phyloP scores from a whole-genome alignment of 2,113 vertebrate species.

The Hippocampus zosterae region DNA sequence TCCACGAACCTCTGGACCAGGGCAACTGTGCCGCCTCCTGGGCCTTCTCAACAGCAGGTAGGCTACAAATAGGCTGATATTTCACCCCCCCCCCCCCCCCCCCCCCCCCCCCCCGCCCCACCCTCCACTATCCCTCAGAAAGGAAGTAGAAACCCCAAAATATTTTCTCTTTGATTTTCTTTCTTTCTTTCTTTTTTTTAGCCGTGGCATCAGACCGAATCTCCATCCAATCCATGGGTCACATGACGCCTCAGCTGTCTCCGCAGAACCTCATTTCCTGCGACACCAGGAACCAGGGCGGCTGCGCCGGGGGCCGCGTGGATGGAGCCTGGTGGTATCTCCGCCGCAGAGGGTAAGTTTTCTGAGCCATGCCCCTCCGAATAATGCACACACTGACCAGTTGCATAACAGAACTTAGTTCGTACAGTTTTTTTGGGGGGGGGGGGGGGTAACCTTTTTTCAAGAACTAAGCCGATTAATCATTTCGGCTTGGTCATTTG shows the following conservation, averaged over 20 bases:
- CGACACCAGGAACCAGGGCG: slow-evolving; percentile 86
- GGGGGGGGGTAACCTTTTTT: no score
- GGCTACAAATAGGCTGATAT: neutral
- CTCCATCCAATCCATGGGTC: slow-evolving; percentile 97
- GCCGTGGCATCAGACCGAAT: slow-evolving; percentile 94
- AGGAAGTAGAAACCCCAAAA: neutral
- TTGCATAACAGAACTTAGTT: neutral
- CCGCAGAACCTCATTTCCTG: slow-evolving; percentile 95
- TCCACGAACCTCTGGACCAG: slow-evolving; percentile 92
- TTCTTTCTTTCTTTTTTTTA: slow-evolving; percentile 33
- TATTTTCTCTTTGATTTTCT: neutral
- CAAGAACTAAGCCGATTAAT: no score
- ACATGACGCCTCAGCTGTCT: slow-evolving; percentile 89
- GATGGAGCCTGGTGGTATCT: slow-evolving; percentile 97
- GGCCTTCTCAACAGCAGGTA: slow-evolving; percentile 96
- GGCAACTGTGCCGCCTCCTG: slow-evolving; percentile 95
- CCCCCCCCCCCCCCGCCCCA: no score
- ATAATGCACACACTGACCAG: neutral
- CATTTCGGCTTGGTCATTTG: no score
- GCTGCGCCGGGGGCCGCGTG: slow-evolving; percentile 83
- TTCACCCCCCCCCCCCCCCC: no score
- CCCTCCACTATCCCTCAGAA: neutral
- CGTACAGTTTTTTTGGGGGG: neutral
- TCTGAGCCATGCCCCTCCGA: neutral
- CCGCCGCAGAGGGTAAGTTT: slow-evolving; percentile 80